Base-by-base conservation (phyloP, 1,140 invertebrate species). In the Lepeophtheirus salmonis region DNA sequence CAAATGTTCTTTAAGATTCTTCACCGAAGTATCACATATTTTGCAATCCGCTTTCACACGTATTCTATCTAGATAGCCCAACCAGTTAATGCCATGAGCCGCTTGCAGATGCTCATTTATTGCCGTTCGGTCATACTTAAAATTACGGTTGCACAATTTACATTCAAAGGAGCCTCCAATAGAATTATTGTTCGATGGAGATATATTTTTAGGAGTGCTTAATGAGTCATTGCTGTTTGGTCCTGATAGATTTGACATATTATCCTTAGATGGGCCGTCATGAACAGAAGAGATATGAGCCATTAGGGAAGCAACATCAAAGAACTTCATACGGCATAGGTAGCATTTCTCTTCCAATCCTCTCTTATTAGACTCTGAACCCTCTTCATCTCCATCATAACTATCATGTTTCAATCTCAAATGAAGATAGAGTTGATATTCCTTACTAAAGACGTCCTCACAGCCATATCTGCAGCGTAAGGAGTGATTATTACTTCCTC, bases 391-490 rank as follows among this genome's bases (percentile, higher is more conserved):
- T 1, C 50, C 2, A 22, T 50, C 49, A 16, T 57, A 20, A 22
- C 50, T n/a, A 10, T 48, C 18, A 21, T 61, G 59, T 55, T 55
- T 61, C 3, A 61, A 21, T 16, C 50, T 53, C 1, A 61, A 18
- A 61, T 61, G 59, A 2, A 61, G 59, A 24, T 56, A 53, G 25
- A 61, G 59, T 21, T 61, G 59, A 26, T 61, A 61, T 17, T 61
- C 59, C 25, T 61, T 61, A n/a, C 24, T 55, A 21, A 61, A 61
- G 2, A 53, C 49, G 21, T 61, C 59, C 18, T 61, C 48, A 17
- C 59, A 61, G 23, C 49, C 49, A 50, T 60, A 61, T 10, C 50
- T 25, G 25, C 59, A 61, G 18, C 50, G 59, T 13, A 61, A 24
- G 54, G 54, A 20, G 13, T 52, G 23, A 52, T 48, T 17, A 21